Evolutionary conservation across 2,797 vertebrate genomes (phyloP), one percentile per base, ranked within the genome.

Genomic region (Danio tinwini): DNA sequence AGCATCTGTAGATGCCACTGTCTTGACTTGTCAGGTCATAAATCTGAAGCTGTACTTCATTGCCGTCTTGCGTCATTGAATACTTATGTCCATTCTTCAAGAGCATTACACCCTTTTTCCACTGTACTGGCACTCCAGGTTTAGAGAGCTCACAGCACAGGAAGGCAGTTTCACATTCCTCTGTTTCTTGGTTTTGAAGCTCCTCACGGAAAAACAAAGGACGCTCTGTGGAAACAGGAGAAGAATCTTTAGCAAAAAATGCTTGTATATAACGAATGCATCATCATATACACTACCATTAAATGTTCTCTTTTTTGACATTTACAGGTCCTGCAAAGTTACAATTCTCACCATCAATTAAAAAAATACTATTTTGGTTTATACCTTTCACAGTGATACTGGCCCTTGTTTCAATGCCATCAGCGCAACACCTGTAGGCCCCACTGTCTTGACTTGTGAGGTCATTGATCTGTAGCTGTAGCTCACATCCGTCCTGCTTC

Each of bases 91-190:
- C 89, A 1, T 92, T 86, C 82, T 88, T 91, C 9, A 98, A 87
- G 4, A 81, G 76, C 44, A 94, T 90, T 0, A 86, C 90, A 17
- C 95, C 94, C 86, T 94, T 98, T 85, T 93, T 91, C 97, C 97
- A 98, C 0, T 90, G 85, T 0, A 90, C 85, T 0, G 92, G 86
- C 1, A 89, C 74, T 56, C 88, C 91, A 8, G 87, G 81, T 84
- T 91, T 96, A 65, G 96, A 96, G 62, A 96, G 86, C 87, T 96
- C 93, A 68, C 96, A 97, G 82, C 40, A 88, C 65, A 98, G 86
- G 17, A 90, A 83, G 11, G 90, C 93, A 0, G 86, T 90, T 58
- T 89, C 88, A 63, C 93, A 94, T 78, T 96, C 95, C 77, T 95
- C 93, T 5, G 88, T 83, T 77, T 95, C 92, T 45, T 93, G 86